Percentiles rank a stretch among this genome's conserved stretches.
These are phyloP conservation scores for Rhagologus leucostigma DNA, from an alignment of 2,113 vertebrate genomes.

Conservation along the genomic window DNA sequence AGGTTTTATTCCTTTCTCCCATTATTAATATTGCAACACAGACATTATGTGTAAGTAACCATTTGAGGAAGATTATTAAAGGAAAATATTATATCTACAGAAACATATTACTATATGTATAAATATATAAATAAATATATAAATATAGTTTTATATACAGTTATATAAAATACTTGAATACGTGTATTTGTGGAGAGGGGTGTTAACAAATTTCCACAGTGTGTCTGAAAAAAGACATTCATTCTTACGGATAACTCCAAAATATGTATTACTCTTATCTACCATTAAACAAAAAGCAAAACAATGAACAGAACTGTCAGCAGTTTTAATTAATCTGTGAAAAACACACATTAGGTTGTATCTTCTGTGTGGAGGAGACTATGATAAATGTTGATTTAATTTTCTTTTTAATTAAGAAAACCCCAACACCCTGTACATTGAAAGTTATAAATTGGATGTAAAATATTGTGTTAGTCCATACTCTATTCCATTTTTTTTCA, in stretches of 20 bases:
- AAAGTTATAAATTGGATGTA: neutral
- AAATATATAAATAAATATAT: neutral
- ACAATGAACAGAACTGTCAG: neutral
- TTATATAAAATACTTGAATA: neutral
- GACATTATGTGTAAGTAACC: neutral
- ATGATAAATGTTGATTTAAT: neutral
- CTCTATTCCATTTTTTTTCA: neutral
- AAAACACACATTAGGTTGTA: neutral
- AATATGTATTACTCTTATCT: neutral
- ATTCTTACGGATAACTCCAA: neutral
- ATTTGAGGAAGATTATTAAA: neutral
- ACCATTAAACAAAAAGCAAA: neutral
- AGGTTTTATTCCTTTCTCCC: neutral
- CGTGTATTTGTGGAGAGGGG: neutral
- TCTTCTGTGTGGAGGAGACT: neutral
- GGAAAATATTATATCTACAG: neutral
- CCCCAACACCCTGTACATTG: accelerated
- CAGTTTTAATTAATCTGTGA: neutral
- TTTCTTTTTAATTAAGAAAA: neutral
- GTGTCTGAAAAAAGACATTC: neutral
- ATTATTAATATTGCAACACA: neutral
- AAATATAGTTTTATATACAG: neutral
- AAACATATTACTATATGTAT: neutral
- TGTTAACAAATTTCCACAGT: neutral
- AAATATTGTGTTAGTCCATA: neutral